Evolutionary conservation across 2,797 vertebrate species (phyloP).

Genomic region (Pseudomugil gertrudae): DNA sequence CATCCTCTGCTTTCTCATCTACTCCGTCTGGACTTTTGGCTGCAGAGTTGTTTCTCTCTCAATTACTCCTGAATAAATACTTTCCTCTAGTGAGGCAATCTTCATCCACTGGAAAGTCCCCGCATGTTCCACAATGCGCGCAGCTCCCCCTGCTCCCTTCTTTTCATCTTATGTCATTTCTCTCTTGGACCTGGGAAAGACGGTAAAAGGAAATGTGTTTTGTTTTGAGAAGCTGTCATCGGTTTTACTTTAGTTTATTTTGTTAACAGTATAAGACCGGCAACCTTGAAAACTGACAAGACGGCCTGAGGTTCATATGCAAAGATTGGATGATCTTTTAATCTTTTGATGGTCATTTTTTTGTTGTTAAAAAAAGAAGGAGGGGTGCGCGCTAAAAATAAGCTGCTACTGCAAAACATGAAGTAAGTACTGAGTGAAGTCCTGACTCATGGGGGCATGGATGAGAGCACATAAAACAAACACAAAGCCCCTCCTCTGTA

Average conservation of each 20-base stretch:
- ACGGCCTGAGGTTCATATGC: not conserved
- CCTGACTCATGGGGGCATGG: slow-evolving; percentile 20
- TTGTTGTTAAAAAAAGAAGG: not conserved
- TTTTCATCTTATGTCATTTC: slow-evolving; percentile 38
- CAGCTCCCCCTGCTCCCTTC: slow-evolving; percentile 14
- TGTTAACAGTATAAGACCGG: slow-evolving; percentile 16
- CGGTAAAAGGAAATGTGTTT: slow-evolving; percentile 24
- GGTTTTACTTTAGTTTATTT: slow-evolving; percentile 41
- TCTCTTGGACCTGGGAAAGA: slow-evolving; percentile 9
- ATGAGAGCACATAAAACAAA: slow-evolving; percentile 46
- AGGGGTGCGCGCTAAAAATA: slow-evolving; percentile 13
- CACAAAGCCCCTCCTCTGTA: slow-evolving; percentile 38
- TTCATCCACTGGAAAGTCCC: slow-evolving; percentile 68
- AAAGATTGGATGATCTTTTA: slow-evolving; percentile 7
- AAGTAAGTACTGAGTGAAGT: slow-evolving; percentile 26
- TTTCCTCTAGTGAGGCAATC: slow-evolving; percentile 70
- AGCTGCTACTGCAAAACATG: slow-evolving; percentile 16
- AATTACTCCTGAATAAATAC: slow-evolving; percentile 79
- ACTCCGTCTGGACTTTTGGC: slow-evolving; percentile 59
- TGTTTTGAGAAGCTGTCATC: slow-evolving; percentile 34
- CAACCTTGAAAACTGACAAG: slow-evolving; percentile 9
- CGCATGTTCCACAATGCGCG: slow-evolving; percentile 35
- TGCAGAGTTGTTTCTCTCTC: slow-evolving; percentile 72
- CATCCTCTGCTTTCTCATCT: slow-evolving; percentile 72
- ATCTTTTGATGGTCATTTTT: not conserved